phyloP scores from a whole-genome alignment of 2,113 vertebrate species.

The Nycticryphes semicollaris region DNA sequence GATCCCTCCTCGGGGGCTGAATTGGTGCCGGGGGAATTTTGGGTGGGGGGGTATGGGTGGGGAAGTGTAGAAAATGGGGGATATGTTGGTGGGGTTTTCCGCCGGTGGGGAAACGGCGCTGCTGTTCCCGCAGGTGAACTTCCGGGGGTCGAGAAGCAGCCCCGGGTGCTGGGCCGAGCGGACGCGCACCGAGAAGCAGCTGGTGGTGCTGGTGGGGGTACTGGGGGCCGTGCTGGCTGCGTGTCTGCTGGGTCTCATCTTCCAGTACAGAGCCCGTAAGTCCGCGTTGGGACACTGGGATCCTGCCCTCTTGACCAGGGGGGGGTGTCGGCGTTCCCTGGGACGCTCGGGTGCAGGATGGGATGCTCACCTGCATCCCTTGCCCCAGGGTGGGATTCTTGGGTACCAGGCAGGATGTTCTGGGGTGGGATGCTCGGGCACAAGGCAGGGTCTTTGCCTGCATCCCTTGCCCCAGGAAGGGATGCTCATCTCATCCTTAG shows the following conservation, averaged over 20 bases:
- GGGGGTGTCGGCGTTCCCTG: neutral
- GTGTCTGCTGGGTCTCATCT: slow-evolving; percentile 76
- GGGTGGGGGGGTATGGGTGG: too few relatives aligned
- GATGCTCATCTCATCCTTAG: neutral
- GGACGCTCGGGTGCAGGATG: neutral
- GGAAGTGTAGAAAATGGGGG: neutral
- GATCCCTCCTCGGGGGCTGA: neutral
- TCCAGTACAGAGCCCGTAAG: slow-evolving; percentile 89
- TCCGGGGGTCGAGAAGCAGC: slow-evolving; percentile 57
- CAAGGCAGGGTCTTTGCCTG: neutral
- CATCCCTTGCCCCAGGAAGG: too few relatives aligned
- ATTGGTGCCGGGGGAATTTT: too few relatives aligned
- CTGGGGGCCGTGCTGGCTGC: slow-evolving; percentile 73
- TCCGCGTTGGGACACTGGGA: rapidly evolving
- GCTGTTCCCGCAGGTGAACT: slow-evolving; percentile 79
- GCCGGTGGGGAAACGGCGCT: neutral
- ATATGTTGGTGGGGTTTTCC: neutral
- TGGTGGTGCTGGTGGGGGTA: slow-evolving; percentile 74
- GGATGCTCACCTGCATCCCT: neutral
- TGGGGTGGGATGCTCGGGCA: neutral
- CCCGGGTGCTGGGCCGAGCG: slow-evolving; percentile 79
- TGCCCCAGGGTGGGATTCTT: neutral
- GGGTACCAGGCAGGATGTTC: neutral
- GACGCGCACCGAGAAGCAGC: slow-evolving; percentile 78
- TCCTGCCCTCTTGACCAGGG: rapidly evolving